Evolutionary conservation across 2,113 vertebrate species (phyloP).

Genomic region (Cololabis saira): DNA sequence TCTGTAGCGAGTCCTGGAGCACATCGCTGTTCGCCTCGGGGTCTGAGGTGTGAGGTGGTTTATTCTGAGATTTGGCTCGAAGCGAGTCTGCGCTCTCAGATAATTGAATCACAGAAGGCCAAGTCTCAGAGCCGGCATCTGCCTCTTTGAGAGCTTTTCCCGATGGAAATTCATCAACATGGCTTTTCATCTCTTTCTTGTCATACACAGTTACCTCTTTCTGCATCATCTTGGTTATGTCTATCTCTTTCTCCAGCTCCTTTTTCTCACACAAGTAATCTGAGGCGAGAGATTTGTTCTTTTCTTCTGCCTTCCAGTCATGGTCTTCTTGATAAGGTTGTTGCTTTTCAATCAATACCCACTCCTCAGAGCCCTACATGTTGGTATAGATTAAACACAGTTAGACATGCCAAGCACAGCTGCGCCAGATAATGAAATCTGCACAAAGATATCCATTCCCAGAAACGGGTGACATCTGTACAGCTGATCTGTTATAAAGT

Average conservation of each 20-base stretch:
- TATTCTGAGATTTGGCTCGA: slow-evolving; percentile 60
- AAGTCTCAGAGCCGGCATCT: slow-evolving; percentile 45
- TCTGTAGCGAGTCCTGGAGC: slow-evolving; percentile 21
- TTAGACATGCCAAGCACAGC: slow-evolving; percentile 84
- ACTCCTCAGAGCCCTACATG: slow-evolving; percentile 98
- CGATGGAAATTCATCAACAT: slow-evolving; percentile 72
- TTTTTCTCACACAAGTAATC: slow-evolving; percentile 76
- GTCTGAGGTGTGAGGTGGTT: slow-evolving; percentile 41
- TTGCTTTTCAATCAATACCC: slow-evolving; percentile 98
- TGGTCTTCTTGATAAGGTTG: slow-evolving; percentile 87
- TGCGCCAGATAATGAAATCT: slow-evolving; percentile 43
- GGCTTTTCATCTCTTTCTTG: slow-evolving; percentile 74
- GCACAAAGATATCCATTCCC: slow-evolving; percentile 27
- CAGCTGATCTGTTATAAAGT: neutral
- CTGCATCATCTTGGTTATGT: slow-evolving; percentile 74
- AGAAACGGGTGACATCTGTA: slow-evolving; percentile 7
- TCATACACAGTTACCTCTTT: slow-evolving; percentile 76
- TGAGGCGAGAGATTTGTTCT: slow-evolving; percentile 63
- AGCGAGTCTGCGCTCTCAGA: slow-evolving; percentile 51
- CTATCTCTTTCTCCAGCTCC: slow-evolving; percentile 66
- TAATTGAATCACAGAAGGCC: slow-evolving; percentile 57
- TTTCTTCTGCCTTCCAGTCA: slow-evolving; percentile 77
- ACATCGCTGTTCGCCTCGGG: slow-evolving; percentile 37
- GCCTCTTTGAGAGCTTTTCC: slow-evolving; percentile 51
- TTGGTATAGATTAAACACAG: slow-evolving; percentile 95